Conservation (phyloP, 2,888 invertebrate genomes). For the Acleris holmiana region DNA sequence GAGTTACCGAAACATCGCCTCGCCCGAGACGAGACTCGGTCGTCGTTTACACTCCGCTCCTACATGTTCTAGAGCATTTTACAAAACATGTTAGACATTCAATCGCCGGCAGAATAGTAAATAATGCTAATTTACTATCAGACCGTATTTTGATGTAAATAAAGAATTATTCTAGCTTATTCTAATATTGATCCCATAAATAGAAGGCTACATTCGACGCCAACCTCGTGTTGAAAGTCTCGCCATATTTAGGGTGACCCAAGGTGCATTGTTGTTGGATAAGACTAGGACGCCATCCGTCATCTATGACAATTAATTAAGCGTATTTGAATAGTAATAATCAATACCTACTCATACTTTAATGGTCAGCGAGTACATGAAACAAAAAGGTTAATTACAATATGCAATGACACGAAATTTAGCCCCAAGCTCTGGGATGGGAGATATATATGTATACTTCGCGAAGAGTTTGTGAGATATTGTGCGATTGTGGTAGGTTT, state of each 20-base stretch:
- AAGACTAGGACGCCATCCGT: conserved; percentile 20
- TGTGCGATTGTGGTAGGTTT: conserved; percentile 23
- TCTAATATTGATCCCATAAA: conserved; percentile 47
- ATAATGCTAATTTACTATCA: conserved; percentile 49
- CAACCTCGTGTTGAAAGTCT: conserved; percentile 45
- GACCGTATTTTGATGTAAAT: conserved; percentile 51
- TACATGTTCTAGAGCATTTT: conserved; percentile 22
- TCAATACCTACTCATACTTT: conserved; percentile 78
- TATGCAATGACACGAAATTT: conserved; percentile 28
- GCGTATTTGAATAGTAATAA: conserved; percentile 43
- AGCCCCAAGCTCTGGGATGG: not conserved
- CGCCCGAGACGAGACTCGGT: not conserved
- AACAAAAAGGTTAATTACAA: conserved; percentile 63
- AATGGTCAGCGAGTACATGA: conserved; percentile 73
- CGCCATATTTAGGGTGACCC: conserved; percentile 46
- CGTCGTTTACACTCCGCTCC: conserved; percentile 3
- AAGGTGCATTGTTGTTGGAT: conserved; percentile 35
- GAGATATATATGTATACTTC: not conserved
- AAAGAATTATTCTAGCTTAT: conserved; percentile 50
- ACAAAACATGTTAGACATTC: conserved; percentile 32
- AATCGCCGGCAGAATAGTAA: conserved; percentile 41
- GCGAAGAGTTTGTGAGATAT: not conserved
- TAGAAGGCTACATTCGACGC: conserved; percentile 40
- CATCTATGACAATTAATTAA: conserved; percentile 41
- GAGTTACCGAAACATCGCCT: not conserved